Evolutionary conservation across 2,113 vertebrate species (phyloP), one percentile per base, ranked within the genome.

Genomic region (Mesocricetus auratus): DNA sequence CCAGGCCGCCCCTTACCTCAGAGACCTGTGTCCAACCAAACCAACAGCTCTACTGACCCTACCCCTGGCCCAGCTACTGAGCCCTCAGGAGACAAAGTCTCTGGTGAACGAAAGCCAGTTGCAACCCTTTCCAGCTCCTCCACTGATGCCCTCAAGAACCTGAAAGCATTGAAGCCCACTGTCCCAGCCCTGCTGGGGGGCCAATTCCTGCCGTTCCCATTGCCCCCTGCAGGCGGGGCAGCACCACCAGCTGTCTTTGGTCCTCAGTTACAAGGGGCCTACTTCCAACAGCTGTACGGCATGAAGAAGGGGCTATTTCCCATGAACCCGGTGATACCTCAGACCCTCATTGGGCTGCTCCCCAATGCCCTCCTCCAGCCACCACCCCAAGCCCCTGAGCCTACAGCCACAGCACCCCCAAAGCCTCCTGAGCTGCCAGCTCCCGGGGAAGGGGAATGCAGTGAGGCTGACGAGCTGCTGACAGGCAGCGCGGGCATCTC

Each of bases 241-340:
- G 97, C 82, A 75, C 97, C 97, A 2, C 98, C 97, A 90, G 95
- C 98, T 3, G 96, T 98, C 58, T 98, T 98, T 86, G 97, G 98
- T 11, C 97, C 98, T 39, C 98, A 98, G 83, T 94, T 98, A 81
- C 98, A 98, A 24, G 98, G 98, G 36, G 97, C 98, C 68, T 98
- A 98, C 93, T 98, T 98, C 97, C 98, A 98, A 86, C 98, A 98
- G 97, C 98, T 98, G 21, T 98, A 98, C 7, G 98, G 98, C 75
- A 98, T 98, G 97, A 98, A 98, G 96, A 98, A 98, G 97, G 98
- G 98, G 95, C 97, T 98, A 3, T 98, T 98, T 89, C 98, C 98
- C 86, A 97, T 98, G 97, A 98, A 98, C 90, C 98, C 98, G 0
- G 97, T 98, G 93, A 98, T 98, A 97, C 98, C 98, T 97, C 98